These are phyloP conservation scores for Dexiosoma caninum DNA, from an alignment of 2,888 invertebrate species.

Conservation along the genomic window DNA sequence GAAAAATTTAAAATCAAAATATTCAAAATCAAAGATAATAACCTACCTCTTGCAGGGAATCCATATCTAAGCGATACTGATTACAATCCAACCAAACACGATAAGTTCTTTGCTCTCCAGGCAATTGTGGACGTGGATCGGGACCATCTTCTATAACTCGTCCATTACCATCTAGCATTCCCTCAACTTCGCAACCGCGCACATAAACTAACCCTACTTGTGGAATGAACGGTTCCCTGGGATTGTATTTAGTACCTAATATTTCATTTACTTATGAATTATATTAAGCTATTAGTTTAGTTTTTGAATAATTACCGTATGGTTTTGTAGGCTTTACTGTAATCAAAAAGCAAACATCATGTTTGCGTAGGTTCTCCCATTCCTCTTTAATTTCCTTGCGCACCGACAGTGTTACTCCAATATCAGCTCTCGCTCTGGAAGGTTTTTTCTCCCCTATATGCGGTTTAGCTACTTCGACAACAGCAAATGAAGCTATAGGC, in stretches of 20 bases:
- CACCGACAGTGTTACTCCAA: slow-evolving; percentile 94
- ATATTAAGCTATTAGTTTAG: background rate
- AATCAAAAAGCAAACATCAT: slow-evolving; percentile 98
- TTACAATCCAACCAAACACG: slow-evolving; percentile 97
- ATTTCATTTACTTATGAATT: background rate
- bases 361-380: slow-evolving; percentile 97
- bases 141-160: slow-evolving; percentile 97
- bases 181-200: slow-evolving; percentile 98
- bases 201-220: slow-evolving; percentile 95
- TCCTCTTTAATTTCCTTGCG: slow-evolving; percentile 94
- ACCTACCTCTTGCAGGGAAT: slow-evolving; percentile 85
- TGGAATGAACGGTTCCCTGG: slow-evolving; percentile 90
- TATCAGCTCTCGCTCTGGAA: slow-evolving; percentile 95
- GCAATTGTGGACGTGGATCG: slow-evolving; percentile 90
- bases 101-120: slow-evolving; percentile 94
- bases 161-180: slow-evolving; percentile 97
- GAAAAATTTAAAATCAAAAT: background rate
- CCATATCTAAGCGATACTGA: slow-evolving; percentile 96
- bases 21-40: background rate
- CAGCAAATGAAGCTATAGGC: slow-evolving; percentile 93
- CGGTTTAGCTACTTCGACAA: slow-evolving; percentile 95
- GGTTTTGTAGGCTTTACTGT: slow-evolving; percentile 91
- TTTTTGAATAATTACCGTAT: slow-evolving; percentile 81
- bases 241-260: slow-evolving; percentile 87
- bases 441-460: slow-evolving; percentile 96